Conservation (phyloP, 2,888 invertebrate species). For the Drosophila vallismaia region DNA sequence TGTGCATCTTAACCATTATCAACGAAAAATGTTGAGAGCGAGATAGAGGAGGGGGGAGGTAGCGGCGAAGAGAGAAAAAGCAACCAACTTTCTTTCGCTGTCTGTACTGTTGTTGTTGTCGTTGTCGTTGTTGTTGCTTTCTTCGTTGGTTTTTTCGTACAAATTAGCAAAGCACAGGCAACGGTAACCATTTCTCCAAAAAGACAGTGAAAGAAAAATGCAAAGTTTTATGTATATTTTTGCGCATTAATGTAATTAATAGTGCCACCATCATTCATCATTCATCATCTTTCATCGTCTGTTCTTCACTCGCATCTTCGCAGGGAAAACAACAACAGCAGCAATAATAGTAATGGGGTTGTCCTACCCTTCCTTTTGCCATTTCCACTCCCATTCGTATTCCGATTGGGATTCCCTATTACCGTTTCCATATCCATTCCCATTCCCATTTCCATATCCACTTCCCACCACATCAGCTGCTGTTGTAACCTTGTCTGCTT, state of each 20-base stretch:
- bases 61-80: conserved; percentile 16
- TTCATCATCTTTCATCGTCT: conserved; percentile 23
- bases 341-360: conserved; percentile 13
- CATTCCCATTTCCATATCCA: conserved; percentile 10
- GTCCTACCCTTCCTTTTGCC: conserved; percentile 23
- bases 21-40: conserved; percentile 13
- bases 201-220: conserved; percentile 16
- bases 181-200: conserved; percentile 41
- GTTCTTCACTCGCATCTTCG: conserved; percentile 32
- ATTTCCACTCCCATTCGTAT: background rate
- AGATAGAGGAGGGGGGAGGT: conserved; percentile 1
- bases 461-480: conserved; percentile 67
- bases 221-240: conserved; percentile 16
- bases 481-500: conserved; percentile 71
- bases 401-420: conserved; percentile 1
- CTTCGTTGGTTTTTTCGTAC: conserved; percentile 21
- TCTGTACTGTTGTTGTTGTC: conserved; percentile 10
- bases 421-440: background rate
- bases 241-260: conserved; percentile 41
- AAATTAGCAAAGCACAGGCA: conserved; percentile 40
- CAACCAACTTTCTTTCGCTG: conserved; percentile 41
- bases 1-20: conserved; percentile 26
- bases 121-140: background rate
- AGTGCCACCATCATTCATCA: conserved; percentile 24
- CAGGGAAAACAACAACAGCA: conserved; percentile 11